Evolutionary conservation across 2,113 vertebrate genomes (phyloP).

Genomic region (Mesoclemmys tuberculata): DNA sequence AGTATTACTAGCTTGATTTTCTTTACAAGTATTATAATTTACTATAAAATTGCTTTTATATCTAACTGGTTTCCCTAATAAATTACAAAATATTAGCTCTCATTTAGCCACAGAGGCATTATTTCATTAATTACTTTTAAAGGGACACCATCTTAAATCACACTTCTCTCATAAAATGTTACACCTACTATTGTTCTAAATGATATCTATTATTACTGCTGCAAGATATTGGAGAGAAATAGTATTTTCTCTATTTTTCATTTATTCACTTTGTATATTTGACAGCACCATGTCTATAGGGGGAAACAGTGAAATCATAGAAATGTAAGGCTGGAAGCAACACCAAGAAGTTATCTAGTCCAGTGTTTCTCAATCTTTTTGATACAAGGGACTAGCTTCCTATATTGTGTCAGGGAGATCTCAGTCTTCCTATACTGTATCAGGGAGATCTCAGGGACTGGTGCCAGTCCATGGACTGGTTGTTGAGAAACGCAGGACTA

Average conservation of each 20-base stretch:
- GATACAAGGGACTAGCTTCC: too few species aligned
- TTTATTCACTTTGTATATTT: neutral
- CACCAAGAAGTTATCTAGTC: neutral
- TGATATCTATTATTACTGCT: neutral
- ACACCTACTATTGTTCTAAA: neutral
- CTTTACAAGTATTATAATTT: neutral
- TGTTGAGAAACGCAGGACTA: neutral
- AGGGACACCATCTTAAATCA: neutral
- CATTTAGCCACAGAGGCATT: neutral
- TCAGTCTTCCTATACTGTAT: too few species aligned
- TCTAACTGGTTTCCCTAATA: neutral
- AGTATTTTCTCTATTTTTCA: neutral
- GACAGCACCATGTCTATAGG: neutral
- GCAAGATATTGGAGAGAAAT: neutral
- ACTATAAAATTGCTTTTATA: neutral
- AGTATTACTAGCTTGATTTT: neutral
- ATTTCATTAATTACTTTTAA: neutral
- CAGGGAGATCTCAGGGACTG: too few species aligned
- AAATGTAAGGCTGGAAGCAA: neutral
- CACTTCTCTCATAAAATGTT: neutral
- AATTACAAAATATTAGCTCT: neutral
- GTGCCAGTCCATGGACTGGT: too few species aligned
- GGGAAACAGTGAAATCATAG: neutral
- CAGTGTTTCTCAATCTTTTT: too few species aligned
- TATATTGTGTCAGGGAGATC: too few species aligned